A percentile compares a stretch with the other conserved stretches of the same genome.
Conservation (phyloP, 1,140 invertebrate genomes). For the Rhagoletis pomonella region DNA sequence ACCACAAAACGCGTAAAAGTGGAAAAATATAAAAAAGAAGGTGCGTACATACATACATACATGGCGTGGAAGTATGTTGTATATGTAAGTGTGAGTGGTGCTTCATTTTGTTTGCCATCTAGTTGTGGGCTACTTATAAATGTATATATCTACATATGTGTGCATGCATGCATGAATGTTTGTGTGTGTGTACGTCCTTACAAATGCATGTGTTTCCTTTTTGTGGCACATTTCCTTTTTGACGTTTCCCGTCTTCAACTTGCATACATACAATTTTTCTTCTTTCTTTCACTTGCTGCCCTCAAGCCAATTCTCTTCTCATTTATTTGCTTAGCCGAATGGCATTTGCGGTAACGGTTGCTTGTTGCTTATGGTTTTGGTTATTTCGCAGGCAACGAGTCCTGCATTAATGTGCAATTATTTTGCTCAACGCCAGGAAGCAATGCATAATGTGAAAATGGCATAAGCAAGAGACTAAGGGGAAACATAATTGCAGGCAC, state of each 20-base stretch:
- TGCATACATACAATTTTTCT: neutral
- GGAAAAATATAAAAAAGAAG: neutral
- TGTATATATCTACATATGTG: neutral
- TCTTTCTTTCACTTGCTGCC: neutral
- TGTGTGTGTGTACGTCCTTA: too few species aligned
- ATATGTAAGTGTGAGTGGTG: neutral
- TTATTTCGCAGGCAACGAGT: neutral
- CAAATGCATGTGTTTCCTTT: neutral
- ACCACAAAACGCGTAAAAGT: slow-evolving; percentile 31
- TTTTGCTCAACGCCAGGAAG: neutral
- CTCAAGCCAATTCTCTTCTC: neutral
- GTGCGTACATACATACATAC: neutral
- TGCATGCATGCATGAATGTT: neutral
- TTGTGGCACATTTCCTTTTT: slow-evolving; percentile 7
- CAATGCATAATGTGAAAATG: neutral
- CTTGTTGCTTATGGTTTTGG: neutral
- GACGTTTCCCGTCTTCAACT: slow-evolving; percentile 5
- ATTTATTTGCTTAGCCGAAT: slow-evolving; percentile 29
- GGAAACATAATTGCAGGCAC: neutral
- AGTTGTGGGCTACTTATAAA: neutral
- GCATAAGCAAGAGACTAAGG: neutral
- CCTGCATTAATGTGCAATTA: slow-evolving; percentile 21
- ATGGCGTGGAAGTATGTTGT: neutral
- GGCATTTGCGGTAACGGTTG: neutral
- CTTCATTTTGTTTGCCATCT: neutral